phyloP scores from a whole-genome alignment of 1,140 invertebrate genomes.

The Drosophila serrata region DNA sequence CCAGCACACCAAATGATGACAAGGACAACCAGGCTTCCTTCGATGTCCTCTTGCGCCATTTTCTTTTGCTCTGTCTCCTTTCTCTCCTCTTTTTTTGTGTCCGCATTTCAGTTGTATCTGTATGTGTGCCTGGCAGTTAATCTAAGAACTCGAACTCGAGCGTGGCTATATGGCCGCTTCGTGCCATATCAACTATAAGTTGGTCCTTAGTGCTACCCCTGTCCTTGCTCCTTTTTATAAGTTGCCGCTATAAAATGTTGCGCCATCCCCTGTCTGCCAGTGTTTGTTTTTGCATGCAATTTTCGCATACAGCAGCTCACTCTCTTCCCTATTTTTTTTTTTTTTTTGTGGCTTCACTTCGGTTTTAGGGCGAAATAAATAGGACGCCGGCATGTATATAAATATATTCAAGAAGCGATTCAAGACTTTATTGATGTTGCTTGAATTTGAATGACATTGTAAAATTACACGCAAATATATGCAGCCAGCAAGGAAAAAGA shows the following conservation, averaged over 20 bases:
- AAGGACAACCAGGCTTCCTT: conserved; percentile 64
- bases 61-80: conserved; percentile 23
- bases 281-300: conserved; percentile 78
- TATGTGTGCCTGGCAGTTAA: conserved; percentile 63
- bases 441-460: conserved; percentile 80
- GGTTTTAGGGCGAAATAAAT: conserved; percentile 39
- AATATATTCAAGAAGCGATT: conserved; percentile 64
- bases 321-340: neutral
- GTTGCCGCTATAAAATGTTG: conserved; percentile 56
- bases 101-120: neutral
- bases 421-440: conserved; percentile 78
- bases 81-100: conserved; percentile 6
- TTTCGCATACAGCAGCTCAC: conserved; percentile 19
- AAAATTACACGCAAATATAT: conserved; percentile 79
- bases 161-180: conserved; percentile 57
- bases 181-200: conserved; percentile 70
- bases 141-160: conserved; percentile 57
- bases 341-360: conserved; percentile 15
- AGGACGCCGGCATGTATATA: conserved; percentile 40
- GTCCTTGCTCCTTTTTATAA: conserved; percentile 48
- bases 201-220: conserved; percentile 28
- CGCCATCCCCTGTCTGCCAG: conserved; percentile 46
- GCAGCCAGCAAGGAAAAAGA: conserved; percentile 36
- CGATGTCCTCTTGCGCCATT: conserved; percentile 66
- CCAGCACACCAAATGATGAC: conserved; percentile 45